Evolutionary conservation across 2,888 invertebrate species (phyloP).

Genomic region (Philopedon plagiatum): DNA sequence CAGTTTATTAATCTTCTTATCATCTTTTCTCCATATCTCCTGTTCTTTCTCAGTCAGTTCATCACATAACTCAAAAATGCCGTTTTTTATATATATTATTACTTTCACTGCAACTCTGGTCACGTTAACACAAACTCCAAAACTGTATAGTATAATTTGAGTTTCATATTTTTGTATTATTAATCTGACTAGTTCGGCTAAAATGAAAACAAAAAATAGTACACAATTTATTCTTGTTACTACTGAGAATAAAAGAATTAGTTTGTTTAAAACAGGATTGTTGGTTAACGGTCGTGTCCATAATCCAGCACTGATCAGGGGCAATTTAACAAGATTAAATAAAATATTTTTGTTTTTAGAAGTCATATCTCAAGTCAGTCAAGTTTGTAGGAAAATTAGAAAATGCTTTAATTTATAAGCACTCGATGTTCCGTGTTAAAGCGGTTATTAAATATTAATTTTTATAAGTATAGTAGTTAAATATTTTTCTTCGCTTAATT

Average conservation of each 20-base stretch:
- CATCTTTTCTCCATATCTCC: conserved; percentile 5
- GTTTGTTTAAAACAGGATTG: background rate
- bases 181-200: conserved; percentile 13
- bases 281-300: conserved; percentile 12
- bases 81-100: conserved; percentile 7
- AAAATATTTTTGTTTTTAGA: background rate
- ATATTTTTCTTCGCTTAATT: too few relatives aligned
- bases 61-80: conserved; percentile 2
- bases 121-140: conserved; percentile 6
- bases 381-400: too few relatives aligned
- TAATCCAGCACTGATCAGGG: background rate
- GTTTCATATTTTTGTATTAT: conserved; percentile 6
- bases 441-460: too few relatives aligned
- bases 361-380: background rate
- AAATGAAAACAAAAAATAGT: background rate
- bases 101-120: conserved; percentile 11
- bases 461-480: too few relatives aligned
- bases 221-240: background rate
- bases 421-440: too few relatives aligned
- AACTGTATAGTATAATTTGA: background rate
- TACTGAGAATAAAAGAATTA: background rate
- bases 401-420: too few relatives aligned
- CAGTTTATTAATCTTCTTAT: conserved; percentile 2
- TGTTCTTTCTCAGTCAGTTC: conserved; percentile 13
- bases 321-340: background rate